Conservation (phyloP, 2,888 invertebrate species). For the Lasioglossum lativentre region DNA sequence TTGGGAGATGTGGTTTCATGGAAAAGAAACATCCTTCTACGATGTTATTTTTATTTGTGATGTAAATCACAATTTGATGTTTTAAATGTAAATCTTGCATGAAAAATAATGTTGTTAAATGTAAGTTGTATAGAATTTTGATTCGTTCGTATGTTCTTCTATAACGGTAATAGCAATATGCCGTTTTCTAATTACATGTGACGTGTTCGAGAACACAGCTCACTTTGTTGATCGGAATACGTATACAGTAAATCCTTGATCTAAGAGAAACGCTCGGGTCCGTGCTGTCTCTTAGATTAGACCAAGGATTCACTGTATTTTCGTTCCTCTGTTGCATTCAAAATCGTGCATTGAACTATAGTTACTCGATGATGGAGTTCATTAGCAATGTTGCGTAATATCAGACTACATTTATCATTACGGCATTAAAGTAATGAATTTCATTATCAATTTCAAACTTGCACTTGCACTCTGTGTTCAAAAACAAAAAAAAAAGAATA, state of each 20-base stretch:
- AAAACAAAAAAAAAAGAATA: not conserved
- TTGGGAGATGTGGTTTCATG: not conserved
- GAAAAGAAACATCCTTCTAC: not conserved
- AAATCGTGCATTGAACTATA: not conserved
- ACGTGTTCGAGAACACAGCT: not conserved
- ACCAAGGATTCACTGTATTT: not conserved
- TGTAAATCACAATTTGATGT: not conserved
- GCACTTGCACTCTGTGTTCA: not conserved
- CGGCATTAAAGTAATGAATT: not conserved
- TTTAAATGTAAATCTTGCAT: not conserved
- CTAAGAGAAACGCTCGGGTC: too few relatives aligned
- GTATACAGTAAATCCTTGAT: not conserved
- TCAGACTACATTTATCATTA: not conserved
- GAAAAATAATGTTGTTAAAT: constrained; percentile 3
- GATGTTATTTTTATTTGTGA: not conserved
- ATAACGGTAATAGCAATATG: not conserved
- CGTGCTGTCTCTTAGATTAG: too few relatives aligned
- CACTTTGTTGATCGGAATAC: not conserved
- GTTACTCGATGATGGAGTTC: not conserved
- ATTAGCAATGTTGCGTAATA: not conserved
- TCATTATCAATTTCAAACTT: not conserved
- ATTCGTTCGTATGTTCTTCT: not conserved
- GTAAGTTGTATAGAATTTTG: not conserved
- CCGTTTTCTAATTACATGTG: not conserved
- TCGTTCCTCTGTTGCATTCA: not conserved